phyloP scores from a whole-genome alignment of 2,113 vertebrate species.

The Lepus europaeus region DNA sequence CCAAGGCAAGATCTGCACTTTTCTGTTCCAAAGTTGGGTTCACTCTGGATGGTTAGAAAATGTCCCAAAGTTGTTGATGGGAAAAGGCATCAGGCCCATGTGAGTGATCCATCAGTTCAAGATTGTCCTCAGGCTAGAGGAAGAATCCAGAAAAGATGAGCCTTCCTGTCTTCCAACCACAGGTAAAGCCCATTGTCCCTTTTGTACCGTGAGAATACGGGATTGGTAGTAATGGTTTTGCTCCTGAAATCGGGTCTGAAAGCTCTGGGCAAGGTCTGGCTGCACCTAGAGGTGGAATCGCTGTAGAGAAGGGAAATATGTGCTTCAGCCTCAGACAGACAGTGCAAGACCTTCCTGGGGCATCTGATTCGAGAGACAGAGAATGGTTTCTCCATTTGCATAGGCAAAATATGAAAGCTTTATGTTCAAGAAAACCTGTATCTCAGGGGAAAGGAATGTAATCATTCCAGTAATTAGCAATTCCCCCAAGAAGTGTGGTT shows the following conservation, averaged over 20 bases:
- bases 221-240: neutral
- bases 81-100: neutral
- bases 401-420: conserved; percentile 69
- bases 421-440: conserved; percentile 51
- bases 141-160: conserved; percentile 21
- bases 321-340: neutral
- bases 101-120: neutral
- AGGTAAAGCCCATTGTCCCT: conserved; percentile 19
- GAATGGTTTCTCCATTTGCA: conserved; percentile 52
- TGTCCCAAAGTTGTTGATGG: neutral
- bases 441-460: conserved; percentile 77
- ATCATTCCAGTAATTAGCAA: conserved; percentile 73
- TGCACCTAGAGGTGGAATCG: neutral
- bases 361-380: conserved; percentile 47
- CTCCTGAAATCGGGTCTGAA: neutral
- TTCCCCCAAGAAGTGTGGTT: conserved; percentile 59
- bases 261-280: conserved; percentile 16
- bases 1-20: neutral
- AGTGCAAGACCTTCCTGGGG: conserved; percentile 11
- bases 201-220: conserved; percentile 14
- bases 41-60: neutral
- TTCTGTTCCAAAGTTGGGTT: neutral
- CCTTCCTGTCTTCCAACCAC: neutral
- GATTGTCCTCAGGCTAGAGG: neutral
- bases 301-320: conserved; percentile 14